These are phyloP conservation scores for Entomobrya multifasciata DNA, from an alignment of 2,888 invertebrate genomes.

Conservation along the genomic window DNA sequence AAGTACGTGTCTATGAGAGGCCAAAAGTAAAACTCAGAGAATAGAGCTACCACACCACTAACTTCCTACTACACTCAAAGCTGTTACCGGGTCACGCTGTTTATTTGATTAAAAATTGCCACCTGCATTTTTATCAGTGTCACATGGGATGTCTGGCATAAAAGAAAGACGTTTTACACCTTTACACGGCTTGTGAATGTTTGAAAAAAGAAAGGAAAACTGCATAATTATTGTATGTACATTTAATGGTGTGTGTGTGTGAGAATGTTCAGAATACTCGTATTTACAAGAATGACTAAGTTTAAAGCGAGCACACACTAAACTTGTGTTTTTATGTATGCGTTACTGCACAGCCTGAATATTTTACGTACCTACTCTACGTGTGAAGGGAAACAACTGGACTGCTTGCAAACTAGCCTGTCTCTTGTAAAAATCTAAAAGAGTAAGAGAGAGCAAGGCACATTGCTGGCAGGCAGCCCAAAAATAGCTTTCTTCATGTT, in stretches of 20 bases:
- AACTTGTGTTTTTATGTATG: constrained; percentile 7
- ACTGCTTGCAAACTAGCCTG: constrained; percentile 26
- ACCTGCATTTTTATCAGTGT: constrained; percentile 59
- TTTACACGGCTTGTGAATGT: neutral
- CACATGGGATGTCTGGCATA: neutral
- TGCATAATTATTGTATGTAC: neutral
- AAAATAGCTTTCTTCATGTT: constrained; percentile 57
- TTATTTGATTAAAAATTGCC: constrained; percentile 58
- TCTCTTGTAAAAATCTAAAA: constrained; percentile 24
- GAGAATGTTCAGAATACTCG: neutral
- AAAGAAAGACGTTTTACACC: neutral
- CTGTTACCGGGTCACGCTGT: constrained; percentile 63
- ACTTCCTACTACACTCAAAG: constrained; percentile 22
- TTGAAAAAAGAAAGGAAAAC: too few relatives aligned
- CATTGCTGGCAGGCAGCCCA: constrained; percentile 60
- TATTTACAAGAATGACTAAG: too few relatives aligned
- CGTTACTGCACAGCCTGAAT: constrained; percentile 38
- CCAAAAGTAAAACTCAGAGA: constrained; percentile 25
- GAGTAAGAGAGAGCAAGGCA: neutral
- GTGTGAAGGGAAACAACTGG: constrained; percentile 28
- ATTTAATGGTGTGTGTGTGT: neutral
- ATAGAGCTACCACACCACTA: too few relatives aligned
- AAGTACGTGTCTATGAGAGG: neutral
- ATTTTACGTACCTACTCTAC: constrained; percentile 15
- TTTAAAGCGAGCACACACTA: neutral